phyloP scores from a whole-genome alignment of 2,888 invertebrate species.

The Spisula subtruncata region DNA sequence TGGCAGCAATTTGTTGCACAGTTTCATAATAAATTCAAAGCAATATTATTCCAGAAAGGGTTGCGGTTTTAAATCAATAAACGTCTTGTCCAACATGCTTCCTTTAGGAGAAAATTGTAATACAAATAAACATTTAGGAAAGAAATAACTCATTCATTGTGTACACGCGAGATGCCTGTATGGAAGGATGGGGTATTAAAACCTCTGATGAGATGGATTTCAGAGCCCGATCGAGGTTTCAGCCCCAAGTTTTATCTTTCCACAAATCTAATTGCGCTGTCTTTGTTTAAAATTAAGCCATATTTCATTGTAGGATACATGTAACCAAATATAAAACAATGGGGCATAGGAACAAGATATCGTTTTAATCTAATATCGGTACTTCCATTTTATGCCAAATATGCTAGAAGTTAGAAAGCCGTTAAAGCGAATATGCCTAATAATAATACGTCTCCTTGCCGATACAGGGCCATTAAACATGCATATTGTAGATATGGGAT shows the following conservation, averaged over 20 bases:
- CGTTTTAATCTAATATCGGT: neutral
- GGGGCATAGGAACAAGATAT: neutral
- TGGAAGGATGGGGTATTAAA: neutral
- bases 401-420: neutral
- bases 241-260: neutral
- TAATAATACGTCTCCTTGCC: neutral
- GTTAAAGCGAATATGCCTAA: neutral
- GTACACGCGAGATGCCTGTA: neutral
- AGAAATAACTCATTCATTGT: neutral
- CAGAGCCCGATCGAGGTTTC: neutral
- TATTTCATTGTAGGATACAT: conserved; percentile 17
- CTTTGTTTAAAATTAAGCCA: conserved; percentile 18
- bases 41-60: neutral
- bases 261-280: conserved; percentile 12
- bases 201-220: neutral
- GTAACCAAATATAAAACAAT: conserved; percentile 4
- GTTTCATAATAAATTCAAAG: neutral
- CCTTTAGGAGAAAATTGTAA: neutral
- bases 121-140: neutral
- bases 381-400: neutral
- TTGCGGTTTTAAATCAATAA: neutral
- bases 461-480: neutral
- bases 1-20: neutral
- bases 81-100: neutral
- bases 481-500: neutral